Conservation (phyloP, 2,888 invertebrate genomes). For the Autographa pulchrina region DNA sequence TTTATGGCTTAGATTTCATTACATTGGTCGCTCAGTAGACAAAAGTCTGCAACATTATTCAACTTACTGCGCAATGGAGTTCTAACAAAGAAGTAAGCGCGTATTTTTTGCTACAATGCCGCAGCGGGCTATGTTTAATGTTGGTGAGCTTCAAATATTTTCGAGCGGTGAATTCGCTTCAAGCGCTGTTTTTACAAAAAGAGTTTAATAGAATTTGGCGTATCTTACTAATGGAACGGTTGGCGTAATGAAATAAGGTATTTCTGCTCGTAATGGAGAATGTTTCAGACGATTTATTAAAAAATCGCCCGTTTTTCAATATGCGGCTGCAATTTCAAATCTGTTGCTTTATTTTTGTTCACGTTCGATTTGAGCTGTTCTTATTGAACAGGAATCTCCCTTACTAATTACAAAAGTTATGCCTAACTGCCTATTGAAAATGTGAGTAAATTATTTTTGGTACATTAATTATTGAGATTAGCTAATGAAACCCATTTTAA, state of each 20-base stretch:
- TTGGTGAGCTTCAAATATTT: slow-evolving; percentile 54
- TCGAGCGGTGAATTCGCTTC: slow-evolving; percentile 57
- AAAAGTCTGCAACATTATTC: neutral
- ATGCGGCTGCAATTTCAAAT: slow-evolving; percentile 67
- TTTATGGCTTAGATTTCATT: neutral
- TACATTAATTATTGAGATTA: slow-evolving; percentile 15
- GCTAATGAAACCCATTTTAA: neutral
- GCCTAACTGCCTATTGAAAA: slow-evolving; percentile 14
- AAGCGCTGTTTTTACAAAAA: slow-evolving; percentile 78
- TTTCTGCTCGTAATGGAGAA: slow-evolving; percentile 80
- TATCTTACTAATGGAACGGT: slow-evolving; percentile 87
- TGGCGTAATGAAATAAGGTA: slow-evolving; percentile 86
- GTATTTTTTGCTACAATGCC: neutral
- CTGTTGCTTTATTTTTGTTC: slow-evolving; percentile 54
- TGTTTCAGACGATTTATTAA: slow-evolving; percentile 80
- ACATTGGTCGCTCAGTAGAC: slow-evolving; percentile 9
- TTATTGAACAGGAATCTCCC: slow-evolving; percentile 38
- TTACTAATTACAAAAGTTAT: slow-evolving; percentile 39
- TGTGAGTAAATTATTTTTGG: slow-evolving; percentile 11
- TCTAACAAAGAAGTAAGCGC: neutral
- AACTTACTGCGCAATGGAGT: slow-evolving; percentile 23
- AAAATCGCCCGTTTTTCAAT: slow-evolving; percentile 82
- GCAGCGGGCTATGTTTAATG: slow-evolving; percentile 32
- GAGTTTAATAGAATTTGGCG: slow-evolving; percentile 86
- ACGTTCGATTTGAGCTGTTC: slow-evolving; percentile 40